Evolutionary conservation across 2,797 vertebrate genomes (phyloP).

Genomic region (Chaetodon trifasciatus): DNA sequence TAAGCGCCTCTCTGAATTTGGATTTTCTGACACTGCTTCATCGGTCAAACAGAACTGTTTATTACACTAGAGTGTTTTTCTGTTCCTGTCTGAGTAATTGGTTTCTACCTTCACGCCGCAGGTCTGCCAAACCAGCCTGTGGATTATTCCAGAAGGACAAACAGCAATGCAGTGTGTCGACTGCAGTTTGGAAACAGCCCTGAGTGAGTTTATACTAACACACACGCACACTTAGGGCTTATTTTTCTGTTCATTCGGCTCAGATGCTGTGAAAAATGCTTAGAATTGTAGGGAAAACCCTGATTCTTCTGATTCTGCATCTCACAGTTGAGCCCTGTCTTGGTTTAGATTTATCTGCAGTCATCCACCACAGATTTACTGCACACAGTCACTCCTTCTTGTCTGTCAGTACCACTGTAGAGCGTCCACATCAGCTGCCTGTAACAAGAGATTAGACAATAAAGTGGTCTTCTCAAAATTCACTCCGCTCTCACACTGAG

Average conservation of each 20-base stretch:
- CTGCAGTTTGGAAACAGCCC: slow-evolving; percentile 84
- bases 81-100: neutral
- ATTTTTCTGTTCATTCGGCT: no score
- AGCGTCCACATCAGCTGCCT: slow-evolving; percentile 5
- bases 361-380: slow-evolving; percentile 2
- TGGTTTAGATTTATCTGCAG: slow-evolving; percentile 21
- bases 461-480: neutral
- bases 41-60: neutral
- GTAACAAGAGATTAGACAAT: neutral
- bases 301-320: no score
- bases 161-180: slow-evolving; percentile 75
- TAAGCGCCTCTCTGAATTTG: slow-evolving; percentile 35
- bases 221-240: neutral
- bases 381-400: neutral
- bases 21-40: neutral
- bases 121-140: slow-evolving; percentile 77
- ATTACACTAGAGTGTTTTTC: neutral
- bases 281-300: no score
- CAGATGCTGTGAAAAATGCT: no score
- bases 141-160: slow-evolving; percentile 84
- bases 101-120: slow-evolving; percentile 3
- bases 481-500: neutral
- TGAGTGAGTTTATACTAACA: slow-evolving; percentile 80
- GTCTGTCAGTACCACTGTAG: neutral
- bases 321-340: neutral